Conservation (phyloP, 1,140 invertebrate species). For the Armadillidium nasatum region DNA sequence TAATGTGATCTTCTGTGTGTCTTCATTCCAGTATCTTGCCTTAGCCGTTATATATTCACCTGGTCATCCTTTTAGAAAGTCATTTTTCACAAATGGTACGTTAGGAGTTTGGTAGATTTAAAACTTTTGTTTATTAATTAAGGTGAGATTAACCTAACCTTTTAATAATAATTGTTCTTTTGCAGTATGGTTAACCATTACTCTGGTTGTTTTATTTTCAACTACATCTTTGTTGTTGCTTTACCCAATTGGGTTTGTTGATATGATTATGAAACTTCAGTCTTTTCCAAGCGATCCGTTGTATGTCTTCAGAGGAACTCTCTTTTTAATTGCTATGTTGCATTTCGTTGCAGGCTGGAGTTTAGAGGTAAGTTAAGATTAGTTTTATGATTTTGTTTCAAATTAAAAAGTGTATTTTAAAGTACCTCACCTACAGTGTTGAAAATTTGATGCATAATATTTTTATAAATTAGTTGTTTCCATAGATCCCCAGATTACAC, state of each 20-base stretch:
- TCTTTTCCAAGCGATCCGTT: neutral
- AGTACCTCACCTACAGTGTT: neutral
- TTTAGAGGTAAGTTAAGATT: slow-evolving; percentile 21
- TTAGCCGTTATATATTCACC: slow-evolving; percentile 57
- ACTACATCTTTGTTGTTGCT: slow-evolving; percentile 11
- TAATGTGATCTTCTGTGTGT: slow-evolving; percentile 57
- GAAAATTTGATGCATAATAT: too few relatives aligned
- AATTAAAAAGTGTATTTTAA: neutral
- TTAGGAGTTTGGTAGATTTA: too few relatives aligned
- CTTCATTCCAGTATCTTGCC: slow-evolving; percentile 61
- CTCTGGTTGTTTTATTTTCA: neutral
- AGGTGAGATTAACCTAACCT: neutral
- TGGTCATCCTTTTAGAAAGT: slow-evolving; percentile 56
- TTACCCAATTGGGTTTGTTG: slow-evolving; percentile 1
- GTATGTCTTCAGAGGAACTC: slow-evolving; percentile 24
- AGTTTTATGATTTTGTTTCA: neutral
- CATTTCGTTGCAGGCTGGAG: slow-evolving; percentile 16
- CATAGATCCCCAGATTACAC: too few relatives aligned
- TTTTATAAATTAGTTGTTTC: too few relatives aligned
- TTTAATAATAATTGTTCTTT: neutral
- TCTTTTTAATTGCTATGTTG: slow-evolving; percentile 18
- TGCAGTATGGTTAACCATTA: neutral
- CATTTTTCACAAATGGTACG: slow-evolving; percentile 54
- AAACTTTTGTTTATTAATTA: neutral
- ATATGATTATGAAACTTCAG: neutral